These are phyloP conservation scores for Euwallacea fornicatus DNA, from an alignment of 1,140 invertebrate genomes.

Conservation along the genomic window DNA sequence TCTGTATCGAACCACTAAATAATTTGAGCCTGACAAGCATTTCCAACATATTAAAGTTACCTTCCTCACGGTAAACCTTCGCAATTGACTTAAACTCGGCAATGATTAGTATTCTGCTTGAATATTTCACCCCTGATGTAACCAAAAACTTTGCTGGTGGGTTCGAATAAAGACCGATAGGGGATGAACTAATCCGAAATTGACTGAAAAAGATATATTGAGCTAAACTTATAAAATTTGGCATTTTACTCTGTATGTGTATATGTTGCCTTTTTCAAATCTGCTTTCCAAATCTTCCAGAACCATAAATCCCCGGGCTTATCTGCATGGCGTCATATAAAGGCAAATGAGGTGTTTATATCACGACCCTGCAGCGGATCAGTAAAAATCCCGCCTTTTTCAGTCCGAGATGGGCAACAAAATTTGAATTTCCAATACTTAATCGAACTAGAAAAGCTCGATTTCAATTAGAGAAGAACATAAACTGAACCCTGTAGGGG, in stretches of 20 bases:
- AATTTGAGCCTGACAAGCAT: neutral
- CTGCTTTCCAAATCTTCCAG: no score
- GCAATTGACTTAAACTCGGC: constrained; percentile 2
- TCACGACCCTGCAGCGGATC: neutral
- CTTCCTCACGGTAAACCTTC: constrained; percentile 3
- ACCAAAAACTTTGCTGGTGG: constrained; percentile 6
- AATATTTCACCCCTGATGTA: constrained; percentile 11
- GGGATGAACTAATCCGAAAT: neutral
- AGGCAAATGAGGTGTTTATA: constrained; percentile 23
- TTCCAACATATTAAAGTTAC: neutral
- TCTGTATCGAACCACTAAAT: neutral
- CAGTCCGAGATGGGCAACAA: neutral
- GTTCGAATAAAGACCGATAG: neutral
- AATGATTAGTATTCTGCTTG: constrained; percentile 6
- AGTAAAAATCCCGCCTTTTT: neutral
- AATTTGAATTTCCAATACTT: no score
- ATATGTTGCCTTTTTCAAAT: no score
- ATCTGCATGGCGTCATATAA: constrained; percentile 18
- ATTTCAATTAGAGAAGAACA: constrained; percentile 1
- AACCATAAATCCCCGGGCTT: neutral
- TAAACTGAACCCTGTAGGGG: neutral
- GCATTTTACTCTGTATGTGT: no score
- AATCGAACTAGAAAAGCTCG: neutral
- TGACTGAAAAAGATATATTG: neutral
- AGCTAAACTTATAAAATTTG: no score